A percentile compares a stretch with the other conserved stretches of the same genome.
These are phyloP conservation scores for Narcine bancroftii DNA, from an alignment of 2,113 vertebrate species.

Conservation along the genomic window DNA sequence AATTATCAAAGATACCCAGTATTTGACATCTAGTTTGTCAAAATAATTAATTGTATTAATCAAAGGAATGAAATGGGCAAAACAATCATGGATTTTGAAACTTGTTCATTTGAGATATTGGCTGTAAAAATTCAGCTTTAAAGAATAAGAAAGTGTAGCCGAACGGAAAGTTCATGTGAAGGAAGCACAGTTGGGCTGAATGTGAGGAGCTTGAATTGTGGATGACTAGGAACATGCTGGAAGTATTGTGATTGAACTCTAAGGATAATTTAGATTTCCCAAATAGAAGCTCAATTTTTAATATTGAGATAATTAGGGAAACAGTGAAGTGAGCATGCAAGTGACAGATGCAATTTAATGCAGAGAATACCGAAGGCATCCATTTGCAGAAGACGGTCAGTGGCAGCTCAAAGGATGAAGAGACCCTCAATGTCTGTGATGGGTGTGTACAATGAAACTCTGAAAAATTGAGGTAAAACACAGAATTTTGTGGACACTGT, in stretches of 20 bases:
- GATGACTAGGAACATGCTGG: background rate
- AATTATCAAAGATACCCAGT: background rate
- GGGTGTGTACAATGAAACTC: too few relatives aligned
- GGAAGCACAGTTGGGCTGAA: background rate
- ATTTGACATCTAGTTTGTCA: background rate
- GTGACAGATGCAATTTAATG: background rate
- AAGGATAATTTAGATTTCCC: background rate
- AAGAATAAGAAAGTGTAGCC: background rate
- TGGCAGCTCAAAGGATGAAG: too few relatives aligned
- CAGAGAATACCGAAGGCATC: background rate
- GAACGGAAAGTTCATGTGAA: background rate
- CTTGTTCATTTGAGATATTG: background rate
- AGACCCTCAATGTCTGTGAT: too few relatives aligned
- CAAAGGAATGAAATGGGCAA: background rate
- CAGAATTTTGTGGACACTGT: too few relatives aligned
- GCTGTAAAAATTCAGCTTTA: background rate
- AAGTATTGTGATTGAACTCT: background rate
- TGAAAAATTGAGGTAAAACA: too few relatives aligned
- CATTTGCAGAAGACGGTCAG: background rate
- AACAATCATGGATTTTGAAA: background rate
- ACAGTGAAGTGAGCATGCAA: background rate
- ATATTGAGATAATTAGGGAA: background rate
- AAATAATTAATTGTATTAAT: background rate
- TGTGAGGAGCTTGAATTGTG: background rate
- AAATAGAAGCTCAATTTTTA: background rate